Base-by-base conservation (phyloP, 2,113 vertebrate species). In the Ophiodon elongatus region DNA sequence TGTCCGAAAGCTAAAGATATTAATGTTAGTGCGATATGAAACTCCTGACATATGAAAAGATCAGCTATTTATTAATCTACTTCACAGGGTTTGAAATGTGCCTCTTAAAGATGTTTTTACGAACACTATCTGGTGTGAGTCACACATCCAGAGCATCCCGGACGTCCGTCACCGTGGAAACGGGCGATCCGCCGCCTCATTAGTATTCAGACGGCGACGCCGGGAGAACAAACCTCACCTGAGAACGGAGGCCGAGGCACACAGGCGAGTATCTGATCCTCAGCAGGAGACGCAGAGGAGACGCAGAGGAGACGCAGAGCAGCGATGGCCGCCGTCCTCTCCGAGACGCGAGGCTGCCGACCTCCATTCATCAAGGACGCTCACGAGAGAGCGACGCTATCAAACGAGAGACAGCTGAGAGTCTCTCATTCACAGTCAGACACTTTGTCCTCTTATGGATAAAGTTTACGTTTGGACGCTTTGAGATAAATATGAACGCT, bases 111-210 rank as follows among this genome's bases (percentile, higher is more conserved):
- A n/a, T n/a, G n/a, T n/a, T n/a, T n/a, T n/a, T 57, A 57, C 54
- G 27, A 27, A 57, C 57, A 50, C 4, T 27, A n/a, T 67, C 64
- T 77, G 64, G 37, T 47, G 8, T 60, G 37, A 43, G 50, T 77
- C 75, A 57, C 27, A 76, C 62, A n/a, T n/a, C n/a, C n/a, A n/a
- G n/a, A n/a, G n/a, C n/a, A n/a, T n/a, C n/a, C n/a, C n/a, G n/a
- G 33, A 29, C 25, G 19, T 69, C 23, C 23, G 73, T 80, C 60
- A 15, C 62, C 2, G 21, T 77, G 67, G 63, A 63, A 85, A 85
- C 37, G 1, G 21, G 2, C 23, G 54, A 73, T 21, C 23, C 1
- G 0, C 57, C 7, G 19, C 4, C 59, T 85, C 83, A 59, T 85
- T 50, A 41, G 73, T 59, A 80, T 80, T 70, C 83, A 72, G 75